phyloP scores from a whole-genome alignment of 2,888 invertebrate species.

The Plutella xylostella region DNA sequence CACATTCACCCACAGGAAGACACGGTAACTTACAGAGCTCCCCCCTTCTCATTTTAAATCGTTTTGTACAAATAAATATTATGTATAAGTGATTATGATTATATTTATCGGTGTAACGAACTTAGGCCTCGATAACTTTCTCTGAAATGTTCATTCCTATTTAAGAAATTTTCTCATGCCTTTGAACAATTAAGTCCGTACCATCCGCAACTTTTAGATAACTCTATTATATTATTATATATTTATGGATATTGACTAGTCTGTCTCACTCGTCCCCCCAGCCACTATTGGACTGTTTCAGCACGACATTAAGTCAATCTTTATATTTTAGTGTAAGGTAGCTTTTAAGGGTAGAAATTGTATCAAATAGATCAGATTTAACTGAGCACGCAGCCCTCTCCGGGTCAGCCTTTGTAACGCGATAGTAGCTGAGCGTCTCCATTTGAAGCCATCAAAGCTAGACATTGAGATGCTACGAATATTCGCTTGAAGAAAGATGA shows the following conservation, averaged over 20 bases:
- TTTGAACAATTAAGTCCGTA: constrained; percentile 36
- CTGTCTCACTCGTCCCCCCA: not conserved
- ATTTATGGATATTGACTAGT: not conserved
- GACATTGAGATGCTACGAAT: no score
- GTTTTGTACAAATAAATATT: constrained; percentile 28
- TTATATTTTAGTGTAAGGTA: constrained; percentile 40
- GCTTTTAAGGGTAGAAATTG: constrained; percentile 37
- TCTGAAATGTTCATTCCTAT: constrained; percentile 44
- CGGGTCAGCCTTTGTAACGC: not conserved
- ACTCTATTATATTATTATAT: not conserved
- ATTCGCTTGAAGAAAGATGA: no score
- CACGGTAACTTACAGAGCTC: constrained; percentile 12
- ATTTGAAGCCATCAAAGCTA: no score
- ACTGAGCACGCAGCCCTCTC: constrained; percentile 1
- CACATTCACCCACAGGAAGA: not conserved
- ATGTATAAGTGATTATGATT: no score
- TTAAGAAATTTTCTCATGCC: constrained; percentile 31
- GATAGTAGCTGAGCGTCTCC: no score
- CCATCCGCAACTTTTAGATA: constrained; percentile 25
- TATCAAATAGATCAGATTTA: constrained; percentile 41
- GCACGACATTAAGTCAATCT: constrained; percentile 50
- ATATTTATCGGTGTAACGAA: constrained; percentile 35
- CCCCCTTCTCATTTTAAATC: constrained; percentile 26
- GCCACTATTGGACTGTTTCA: constrained; percentile 29
- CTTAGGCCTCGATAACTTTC: constrained; percentile 26